Percentiles rank a stretch among this genome's conserved stretches.
These are phyloP conservation scores for Homalodisca vitripennis DNA, from an alignment of 1,140 invertebrate species.

Conservation along the genomic window DNA sequence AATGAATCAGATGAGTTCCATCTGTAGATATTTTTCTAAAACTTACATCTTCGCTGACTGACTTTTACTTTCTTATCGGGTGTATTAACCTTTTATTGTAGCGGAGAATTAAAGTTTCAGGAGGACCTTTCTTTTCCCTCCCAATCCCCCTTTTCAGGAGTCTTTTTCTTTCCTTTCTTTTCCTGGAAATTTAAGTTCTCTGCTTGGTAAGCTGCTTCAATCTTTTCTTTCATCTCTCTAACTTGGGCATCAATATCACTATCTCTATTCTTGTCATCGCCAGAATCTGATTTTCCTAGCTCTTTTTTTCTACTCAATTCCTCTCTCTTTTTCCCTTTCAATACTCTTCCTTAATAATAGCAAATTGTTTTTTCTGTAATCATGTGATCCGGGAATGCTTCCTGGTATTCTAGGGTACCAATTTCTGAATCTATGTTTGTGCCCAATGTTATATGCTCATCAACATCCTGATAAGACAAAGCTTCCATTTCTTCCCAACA, in stretches of 20 bases:
- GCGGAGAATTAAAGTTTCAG: constrained; percentile 1
- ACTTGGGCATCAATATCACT: constrained; percentile 34
- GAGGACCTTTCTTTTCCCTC: constrained; percentile 4
- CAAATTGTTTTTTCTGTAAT: constrained; percentile 2
- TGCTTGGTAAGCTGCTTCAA: constrained; percentile 27
- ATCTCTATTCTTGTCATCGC: no score
- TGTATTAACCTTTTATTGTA: neutral
- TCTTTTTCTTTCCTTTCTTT: no score
- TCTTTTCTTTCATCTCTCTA: constrained; percentile 38
- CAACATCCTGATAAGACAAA: constrained; percentile 11
- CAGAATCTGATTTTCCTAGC: neutral
- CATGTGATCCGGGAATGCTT: no score
- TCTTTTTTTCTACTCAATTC: neutral
- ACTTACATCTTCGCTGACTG: no score
- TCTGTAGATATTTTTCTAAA: no score
- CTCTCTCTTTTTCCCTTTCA: constrained; percentile 34
- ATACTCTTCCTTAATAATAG: constrained; percentile 29
- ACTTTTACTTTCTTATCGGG: no score
- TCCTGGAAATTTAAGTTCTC: constrained; percentile 6
- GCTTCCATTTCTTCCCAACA: constrained; percentile 29
- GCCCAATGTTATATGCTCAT: constrained; percentile 3
- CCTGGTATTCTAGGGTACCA: neutral
- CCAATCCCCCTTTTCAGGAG: constrained; percentile 34
- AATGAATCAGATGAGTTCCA: no score
- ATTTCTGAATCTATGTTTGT: constrained; percentile 13